Evolutionary conservation across 2,113 vertebrate genomes (phyloP).

Genomic region (Dascyllus trimaculatus): DNA sequence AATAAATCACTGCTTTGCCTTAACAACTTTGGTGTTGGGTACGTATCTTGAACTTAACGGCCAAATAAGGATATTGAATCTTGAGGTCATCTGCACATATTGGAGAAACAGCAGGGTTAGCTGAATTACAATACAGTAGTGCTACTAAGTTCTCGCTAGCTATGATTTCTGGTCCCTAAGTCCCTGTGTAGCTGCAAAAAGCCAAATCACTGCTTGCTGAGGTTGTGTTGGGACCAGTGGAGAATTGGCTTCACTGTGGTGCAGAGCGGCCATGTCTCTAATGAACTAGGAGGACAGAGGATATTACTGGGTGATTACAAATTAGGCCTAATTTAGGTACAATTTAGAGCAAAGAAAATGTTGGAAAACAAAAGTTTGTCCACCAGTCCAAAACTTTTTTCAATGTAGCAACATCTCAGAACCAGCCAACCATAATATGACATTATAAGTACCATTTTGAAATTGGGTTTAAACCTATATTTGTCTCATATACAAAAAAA

Average conservation of each 20-base stretch:
- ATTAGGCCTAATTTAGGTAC: not conserved
- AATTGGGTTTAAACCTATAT: no score
- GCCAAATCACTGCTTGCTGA: conserved; percentile 18
- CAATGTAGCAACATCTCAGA: no score
- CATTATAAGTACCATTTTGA: no score
- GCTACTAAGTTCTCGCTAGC: conserved; percentile 11
- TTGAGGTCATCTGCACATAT: conserved; percentile 41
- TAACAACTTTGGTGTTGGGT: conserved; percentile 55
- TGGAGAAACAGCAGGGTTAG: conserved; percentile 31
- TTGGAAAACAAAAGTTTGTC: not conserved
- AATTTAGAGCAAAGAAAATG: not conserved
- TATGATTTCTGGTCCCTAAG: conserved; percentile 13
- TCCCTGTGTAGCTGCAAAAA: conserved; percentile 8
- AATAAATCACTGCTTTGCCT: conserved; percentile 76
- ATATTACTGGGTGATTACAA: conserved; percentile 15
- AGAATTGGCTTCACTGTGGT: conserved; percentile 8
- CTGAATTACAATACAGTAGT: conserved; percentile 19
- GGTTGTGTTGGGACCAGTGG: conserved; percentile 19
- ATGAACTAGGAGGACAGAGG: not conserved
- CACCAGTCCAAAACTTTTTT: no score
- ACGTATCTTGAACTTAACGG: conserved; percentile 52
- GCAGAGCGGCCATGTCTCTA: not conserved
- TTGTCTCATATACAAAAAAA: no score
- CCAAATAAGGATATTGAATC: conserved; percentile 63
- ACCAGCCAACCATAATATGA: no score